These are phyloP conservation scores for Limnothrissa miodon DNA, from an alignment of 2,113 vertebrate genomes.

Conservation along the genomic window DNA sequence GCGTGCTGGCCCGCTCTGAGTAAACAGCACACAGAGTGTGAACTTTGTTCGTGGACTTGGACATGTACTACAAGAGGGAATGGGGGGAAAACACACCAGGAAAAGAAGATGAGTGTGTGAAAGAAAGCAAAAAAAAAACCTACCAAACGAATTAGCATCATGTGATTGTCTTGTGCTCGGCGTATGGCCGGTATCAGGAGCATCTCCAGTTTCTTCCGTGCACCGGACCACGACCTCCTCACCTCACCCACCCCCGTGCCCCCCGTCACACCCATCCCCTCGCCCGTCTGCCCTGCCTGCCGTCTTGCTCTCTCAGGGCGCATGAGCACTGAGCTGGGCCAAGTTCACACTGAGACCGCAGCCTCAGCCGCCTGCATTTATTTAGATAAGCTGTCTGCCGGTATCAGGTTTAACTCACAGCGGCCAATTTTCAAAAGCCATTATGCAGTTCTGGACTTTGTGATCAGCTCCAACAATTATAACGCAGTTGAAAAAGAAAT, in stretches of 20 bases:
- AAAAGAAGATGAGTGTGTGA: not conserved
- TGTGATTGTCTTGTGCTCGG: constrained; percentile 49
- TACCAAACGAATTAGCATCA: constrained; percentile 34
- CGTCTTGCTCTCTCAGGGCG: not conserved
- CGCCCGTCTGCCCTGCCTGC: not conserved
- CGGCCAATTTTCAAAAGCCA: not conserved
- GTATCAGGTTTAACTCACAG: too few species aligned
- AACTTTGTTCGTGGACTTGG: constrained; percentile 45
- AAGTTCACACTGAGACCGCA: not conserved
- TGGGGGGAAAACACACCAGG: not conserved
- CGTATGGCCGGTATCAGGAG: constrained; percentile 8
- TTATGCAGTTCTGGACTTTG: too few species aligned
- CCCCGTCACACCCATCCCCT: not conserved
- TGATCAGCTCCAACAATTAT: too few species aligned
- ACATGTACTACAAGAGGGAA: constrained; percentile 12
- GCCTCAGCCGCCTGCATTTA: constrained; percentile 30
- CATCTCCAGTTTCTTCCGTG: not conserved
- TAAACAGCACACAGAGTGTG: constrained; percentile 46
- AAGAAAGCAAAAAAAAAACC: constrained; percentile 7
- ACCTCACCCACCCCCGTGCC: not conserved
- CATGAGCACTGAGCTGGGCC: not conserved
- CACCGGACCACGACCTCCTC: not conserved
- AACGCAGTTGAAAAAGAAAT: too few species aligned
- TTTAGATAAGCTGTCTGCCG: constrained; percentile 32
- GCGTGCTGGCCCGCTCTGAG: not conserved